Evolutionary conservation across 2,888 invertebrate species (phyloP).

Genomic region (Yponomeuta evonymella): DNA sequence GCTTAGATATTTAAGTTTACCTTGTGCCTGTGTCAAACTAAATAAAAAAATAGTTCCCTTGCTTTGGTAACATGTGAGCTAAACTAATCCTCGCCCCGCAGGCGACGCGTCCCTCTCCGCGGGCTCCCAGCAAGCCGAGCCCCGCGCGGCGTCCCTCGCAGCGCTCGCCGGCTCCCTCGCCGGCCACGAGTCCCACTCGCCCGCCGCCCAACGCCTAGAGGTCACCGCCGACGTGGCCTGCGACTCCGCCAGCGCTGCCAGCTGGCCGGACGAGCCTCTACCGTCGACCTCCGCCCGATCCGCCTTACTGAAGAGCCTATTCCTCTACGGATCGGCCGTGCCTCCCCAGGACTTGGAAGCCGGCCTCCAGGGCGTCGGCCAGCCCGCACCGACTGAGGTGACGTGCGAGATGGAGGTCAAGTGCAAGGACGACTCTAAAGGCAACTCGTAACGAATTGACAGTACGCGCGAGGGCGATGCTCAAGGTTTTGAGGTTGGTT

Average conservation of each 20-base stretch:
- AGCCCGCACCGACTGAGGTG: conserved; percentile 11
- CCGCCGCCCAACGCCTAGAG: conserved; percentile 45
- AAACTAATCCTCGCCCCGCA: conserved; percentile 24
- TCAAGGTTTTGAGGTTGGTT: not conserved
- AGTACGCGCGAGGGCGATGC: not conserved
- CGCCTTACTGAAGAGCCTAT: conserved; percentile 51
- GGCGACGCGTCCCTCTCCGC: conserved; percentile 67
- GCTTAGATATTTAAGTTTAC: no score
- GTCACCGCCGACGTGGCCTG: conserved; percentile 47
- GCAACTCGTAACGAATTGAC: not conserved
- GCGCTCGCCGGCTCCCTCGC: conserved; percentile 65
- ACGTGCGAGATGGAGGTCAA: not conserved
- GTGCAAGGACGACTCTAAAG: not conserved
- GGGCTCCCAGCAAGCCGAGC: conserved; percentile 53
- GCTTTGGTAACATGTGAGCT: not conserved
- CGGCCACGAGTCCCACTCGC: conserved; percentile 42
- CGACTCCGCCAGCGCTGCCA: conserved; percentile 47
- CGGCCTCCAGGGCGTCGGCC: conserved; percentile 25
- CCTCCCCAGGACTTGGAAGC: conserved; percentile 53
- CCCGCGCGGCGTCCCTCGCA: conserved; percentile 59
- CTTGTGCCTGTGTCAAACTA: no score
- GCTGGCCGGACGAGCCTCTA: conserved; percentile 48
- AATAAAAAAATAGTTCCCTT: no score
- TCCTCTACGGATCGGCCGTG: conserved; percentile 58
- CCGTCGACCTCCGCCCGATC: conserved; percentile 52